Base-by-base conservation (phyloP, 2,888 invertebrate genomes). In the Saturnia pavonia region DNA sequence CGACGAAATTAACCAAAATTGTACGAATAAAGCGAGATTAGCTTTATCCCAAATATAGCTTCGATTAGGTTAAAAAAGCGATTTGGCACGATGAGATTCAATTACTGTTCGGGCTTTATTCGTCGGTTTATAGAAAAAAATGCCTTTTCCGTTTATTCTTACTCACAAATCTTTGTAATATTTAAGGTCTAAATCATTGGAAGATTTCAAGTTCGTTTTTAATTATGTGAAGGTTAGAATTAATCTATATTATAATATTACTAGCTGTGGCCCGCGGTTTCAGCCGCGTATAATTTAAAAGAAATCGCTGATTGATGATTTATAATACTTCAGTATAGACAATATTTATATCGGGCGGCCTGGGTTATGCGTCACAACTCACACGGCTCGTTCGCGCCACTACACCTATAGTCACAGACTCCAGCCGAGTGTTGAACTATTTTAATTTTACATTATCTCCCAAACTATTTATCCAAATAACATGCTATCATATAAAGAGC, bases 51-150 rank as follows among this genome's bases (percentile, higher is more conserved):
- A 67, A 70, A 70, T 25, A 54, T 67, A 69, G 60, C 65, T 65
- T 69, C 51, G 67, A 66, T 67, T 67, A 67, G 54, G 67, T 67
- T 40, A 43, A 51, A 70, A 69, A 70, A 70, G 66, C 42, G 70
- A 54, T 70, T 70, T 67, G n/a, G 42, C 42, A 19, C 54, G 54
- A 57, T 67, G 42, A 54, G 42, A 70, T 70, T 70, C 70, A 67
- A 70, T 70, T 70, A 70, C 66, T 66, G 45, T 63, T 66, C 25
- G 65, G 48, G 70, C 67, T 70, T 70, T 67, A 70, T 65, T n/a
- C 66, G 22, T 67, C 11, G 25, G 19, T 67, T 70, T 70, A 54
- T 70, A 54, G 27, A 43, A 54, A 70, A 70, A 70, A 70, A 51
- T 34, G 7, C 16, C 14, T 70, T n/a, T 40, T 9, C 51, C 34